Evolutionary conservation across 2,113 vertebrate species (phyloP), one percentile per base, ranked within the genome.

Genomic region (Rhinolophus sinicus): DNA sequence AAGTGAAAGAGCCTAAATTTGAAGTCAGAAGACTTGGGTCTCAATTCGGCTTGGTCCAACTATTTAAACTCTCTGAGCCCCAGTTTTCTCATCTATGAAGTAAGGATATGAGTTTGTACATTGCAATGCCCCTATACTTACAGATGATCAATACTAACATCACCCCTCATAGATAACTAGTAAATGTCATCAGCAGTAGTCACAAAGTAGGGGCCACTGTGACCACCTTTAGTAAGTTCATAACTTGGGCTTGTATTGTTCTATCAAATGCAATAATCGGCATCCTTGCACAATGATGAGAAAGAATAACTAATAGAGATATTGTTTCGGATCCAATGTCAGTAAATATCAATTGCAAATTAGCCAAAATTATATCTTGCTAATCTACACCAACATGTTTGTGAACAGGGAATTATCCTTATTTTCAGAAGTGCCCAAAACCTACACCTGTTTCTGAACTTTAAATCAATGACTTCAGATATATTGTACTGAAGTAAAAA

Each of bases 241-340:
- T 35, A 80, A 62, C 44, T 4, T 1, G 19, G 91, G 47, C 65
- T 96, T 89, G 62, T 54, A 56, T 64, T 62, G 92, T 87, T n/a
- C 60, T 69, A 64, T 75, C 0, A 0, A 95, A 93, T 89, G 70
- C 52, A 91, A 12, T 64, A 47, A 75, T 92, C 88, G 56, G 47
- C 47, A 94, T 60, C 40, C 84, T 52, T 1, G 8, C 13, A 6
- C 16, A 62, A 85, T 26, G 84, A 97, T 83, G 44, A 93, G 67
- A 88, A 54, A 97, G 67, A 38, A 93, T 95, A 95, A 94, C 76
- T 88, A 91, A 95, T 4, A 95, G 96, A 96, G 84, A 54, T 80
- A 44, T 75, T 21, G 9, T 84, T 19, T 40, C 44, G 26, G 58
- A 77, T 67, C 19, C 56, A 81, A 0, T 47, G 10, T 70, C 64